Evolutionary conservation across 2,888 invertebrate genomes (phyloP), one percentile per base, ranked within the genome.

Genomic region (Drosophila seclusa): DNA sequence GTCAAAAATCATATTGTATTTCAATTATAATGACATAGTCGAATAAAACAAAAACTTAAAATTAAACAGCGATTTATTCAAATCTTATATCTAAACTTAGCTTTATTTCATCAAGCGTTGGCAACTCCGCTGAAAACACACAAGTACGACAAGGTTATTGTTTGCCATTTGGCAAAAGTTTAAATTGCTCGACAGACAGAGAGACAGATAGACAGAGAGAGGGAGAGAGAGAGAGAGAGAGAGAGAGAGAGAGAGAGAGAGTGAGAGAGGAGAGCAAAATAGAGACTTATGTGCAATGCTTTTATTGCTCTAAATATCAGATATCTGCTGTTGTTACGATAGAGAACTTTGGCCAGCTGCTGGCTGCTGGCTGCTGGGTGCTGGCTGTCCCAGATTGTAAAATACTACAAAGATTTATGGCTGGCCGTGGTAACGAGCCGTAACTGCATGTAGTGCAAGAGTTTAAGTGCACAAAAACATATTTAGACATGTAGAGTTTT

Each of bases 81-180:
- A 48, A n/a, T 31, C 34, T 52, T 5, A 16, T 16, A 5, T 4
- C 21, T 16, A 21, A 5, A 34, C 3, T 34, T 53, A 6, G 3
- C 18, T 36, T 54, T 27, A 24, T 36, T 27, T 11, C 4, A 5
- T 18, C 2, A 24, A 54, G 4, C 32, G 34, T 24, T 54, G 24
- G 34, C 24, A 36, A 24, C 34, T 34, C 54, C 7, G 54, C 13
- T 27, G 8, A 55, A 7, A 54, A 11, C 82, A 66, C 74, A 78
- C 78, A 78, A 78, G 81, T 66, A 63, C 60, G 59, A 75, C 71
- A 82, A 66, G 68, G 61, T 75, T 70, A 85, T 85, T 85, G 79
- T 76, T 80, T 68, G 68, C 54, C 76, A 74, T 78, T 82, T 67
- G 71, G 48, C 45, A 78, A 84, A 73, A 82, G 78, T 82, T 85